phyloP scores from a whole-genome alignment of 2,113 vertebrate genomes.

The Lasiurus borealis region DNA sequence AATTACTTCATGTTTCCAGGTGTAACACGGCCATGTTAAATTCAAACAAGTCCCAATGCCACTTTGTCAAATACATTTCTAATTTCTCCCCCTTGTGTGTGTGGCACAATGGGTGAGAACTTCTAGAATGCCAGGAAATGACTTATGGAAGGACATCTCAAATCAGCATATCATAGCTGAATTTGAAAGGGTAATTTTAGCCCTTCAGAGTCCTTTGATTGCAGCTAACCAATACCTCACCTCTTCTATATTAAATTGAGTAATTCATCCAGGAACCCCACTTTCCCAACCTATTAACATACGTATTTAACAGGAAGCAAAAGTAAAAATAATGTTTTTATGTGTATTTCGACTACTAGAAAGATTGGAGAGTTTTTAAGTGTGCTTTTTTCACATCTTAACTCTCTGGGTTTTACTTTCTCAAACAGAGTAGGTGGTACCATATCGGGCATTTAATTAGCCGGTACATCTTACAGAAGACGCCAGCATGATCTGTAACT shows the following conservation, averaged over 20 bases:
- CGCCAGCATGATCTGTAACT: background rate
- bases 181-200: constrained; percentile 50
- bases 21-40: constrained; percentile 30
- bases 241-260: constrained; percentile 29
- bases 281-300: background rate
- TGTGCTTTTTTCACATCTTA: constrained; percentile 61
- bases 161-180: constrained; percentile 35
- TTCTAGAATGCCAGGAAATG: constrained; percentile 44
- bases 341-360: background rate
- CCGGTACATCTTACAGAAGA: background rate
- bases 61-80: background rate
- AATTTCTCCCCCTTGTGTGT: background rate
- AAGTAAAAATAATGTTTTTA: background rate
- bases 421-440: constrained; percentile 38
- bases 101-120: background rate
- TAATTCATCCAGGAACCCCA: background rate
- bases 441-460: constrained; percentile 46
- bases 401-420: constrained; percentile 42
- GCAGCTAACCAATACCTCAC: background rate
- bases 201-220: constrained; percentile 35
- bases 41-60: background rate
- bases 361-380: background rate
- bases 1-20: background rate
- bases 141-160: background rate
- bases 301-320: background rate